Evolutionary conservation across 2,888 invertebrate genomes (phyloP).

Genomic region (Doris montereyensis): DNA sequence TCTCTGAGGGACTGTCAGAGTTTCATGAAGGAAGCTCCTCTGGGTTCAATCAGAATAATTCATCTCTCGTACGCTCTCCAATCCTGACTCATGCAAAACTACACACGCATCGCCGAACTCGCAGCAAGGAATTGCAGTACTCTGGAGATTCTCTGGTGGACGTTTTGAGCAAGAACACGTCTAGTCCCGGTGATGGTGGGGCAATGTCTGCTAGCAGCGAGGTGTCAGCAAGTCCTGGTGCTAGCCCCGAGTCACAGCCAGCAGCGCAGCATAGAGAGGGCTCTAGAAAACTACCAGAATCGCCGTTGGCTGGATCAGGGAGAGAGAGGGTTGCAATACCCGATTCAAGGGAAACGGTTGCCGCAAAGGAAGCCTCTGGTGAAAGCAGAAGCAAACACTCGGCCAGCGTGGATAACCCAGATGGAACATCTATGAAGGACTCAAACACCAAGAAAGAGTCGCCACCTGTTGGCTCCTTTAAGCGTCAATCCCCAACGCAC

Average conservation of each 20-base stretch:
- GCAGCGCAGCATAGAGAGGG: constrained; percentile 11
- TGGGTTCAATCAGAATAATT: constrained; percentile 43
- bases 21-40: constrained; percentile 40
- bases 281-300: not conserved
- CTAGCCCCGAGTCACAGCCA: not conserved
- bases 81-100: constrained; percentile 43
- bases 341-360: too few species aligned
- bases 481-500: not conserved
- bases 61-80: not conserved
- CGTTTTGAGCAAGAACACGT: constrained; percentile 46
- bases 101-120: constrained; percentile 55
- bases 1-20: not conserved
- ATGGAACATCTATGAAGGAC: constrained; percentile 9
- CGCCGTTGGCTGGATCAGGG: not conserved
- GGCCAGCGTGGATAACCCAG: not conserved
- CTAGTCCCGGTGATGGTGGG: constrained; percentile 33
- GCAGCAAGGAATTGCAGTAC: constrained; percentile 34
- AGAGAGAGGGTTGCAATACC: not conserved
- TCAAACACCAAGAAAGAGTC: constrained; percentile 23
- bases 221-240: constrained; percentile 28
- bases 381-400: not conserved
- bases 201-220: too few species aligned
- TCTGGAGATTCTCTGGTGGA: not conserved
- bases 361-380: not conserved
- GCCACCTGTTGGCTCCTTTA: constrained; percentile 2